Evolutionary conservation across 2,888 invertebrate species (phyloP), one percentile per base, ranked within the genome.

Genomic region (Sphaerophoria taeniata): DNA sequence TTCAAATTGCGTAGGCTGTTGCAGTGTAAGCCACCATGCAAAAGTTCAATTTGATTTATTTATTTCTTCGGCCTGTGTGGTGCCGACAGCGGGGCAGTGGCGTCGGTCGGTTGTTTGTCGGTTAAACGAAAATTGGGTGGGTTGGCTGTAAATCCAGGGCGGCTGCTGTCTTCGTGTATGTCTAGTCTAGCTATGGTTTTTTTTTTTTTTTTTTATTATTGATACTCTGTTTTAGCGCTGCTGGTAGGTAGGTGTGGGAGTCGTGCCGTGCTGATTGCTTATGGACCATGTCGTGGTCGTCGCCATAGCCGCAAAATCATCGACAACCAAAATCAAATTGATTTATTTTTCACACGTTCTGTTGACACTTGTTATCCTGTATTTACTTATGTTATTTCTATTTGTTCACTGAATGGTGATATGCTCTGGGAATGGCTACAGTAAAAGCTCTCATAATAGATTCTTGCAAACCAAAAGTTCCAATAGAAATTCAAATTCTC

Each of bases 271-370:
- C 53, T 36, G 53, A 53, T 14, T 33, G 31, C 9, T 16, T 36
- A 53, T 53, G 24, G 24, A 67, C n/a, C 24, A 12, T 24, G 31
- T 31, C 33, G 12, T 55, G 3, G 16, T 49, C 47, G 14, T 39
- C 36, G 16, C 4, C 43, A 43, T 36, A 11, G 24, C 24, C 24
- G 2, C 24, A 24, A 1, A 24, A n/a, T 11, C 14, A 6, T 47
- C 63, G 14, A 47, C 14, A 36, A 24, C 39, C 7, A 53, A 67
- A 67, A 51, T 39, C 12, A 49, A 53, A 55, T 55, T 31, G 36
- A 45, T 56, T 63, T 63, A 71, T 63, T 63, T 67, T 73, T 56
- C 60, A 72, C 67, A 82, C 71, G 60, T 82, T 76, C 61, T 76
- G 61, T 71, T 76, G 81, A 55, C 61, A 81, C 34, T 61, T 72